A percentile compares a stretch with the other conserved stretches of the same genome.
These are phyloP conservation scores for Psammodynastes pulverulentus DNA, from an alignment of 2,113 vertebrate genomes.

Conservation along the genomic window DNA sequence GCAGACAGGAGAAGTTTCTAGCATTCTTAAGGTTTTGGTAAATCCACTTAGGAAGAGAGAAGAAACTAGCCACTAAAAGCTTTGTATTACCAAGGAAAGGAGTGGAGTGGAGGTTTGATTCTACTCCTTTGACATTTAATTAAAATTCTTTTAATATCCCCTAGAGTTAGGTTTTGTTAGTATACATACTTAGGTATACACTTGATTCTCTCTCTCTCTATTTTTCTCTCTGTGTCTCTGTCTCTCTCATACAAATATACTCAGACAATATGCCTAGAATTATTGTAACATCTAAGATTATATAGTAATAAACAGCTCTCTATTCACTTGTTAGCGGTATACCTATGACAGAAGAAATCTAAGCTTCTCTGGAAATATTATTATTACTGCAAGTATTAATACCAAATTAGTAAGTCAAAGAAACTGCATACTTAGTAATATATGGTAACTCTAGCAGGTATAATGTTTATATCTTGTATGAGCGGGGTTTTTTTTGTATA, in stretches of 20 bases:
- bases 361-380: neutral
- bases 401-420: neutral
- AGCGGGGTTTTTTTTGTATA: neutral
- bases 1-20: neutral
- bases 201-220: neutral
- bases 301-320: neutral
- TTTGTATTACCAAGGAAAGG: neutral
- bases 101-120: neutral
- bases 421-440: neutral
- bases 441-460: neutral
- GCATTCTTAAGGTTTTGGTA: neutral
- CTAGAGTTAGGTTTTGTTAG: neutral
- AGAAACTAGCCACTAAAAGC: neutral
- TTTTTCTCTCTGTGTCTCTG: neutral
- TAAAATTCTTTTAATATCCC: neutral
- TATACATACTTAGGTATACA: neutral
- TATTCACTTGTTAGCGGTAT: neutral
- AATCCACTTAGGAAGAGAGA: neutral
- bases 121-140: neutral
- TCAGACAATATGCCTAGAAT: neutral
- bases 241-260: neutral
- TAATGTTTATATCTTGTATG: neutral
- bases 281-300: neutral
- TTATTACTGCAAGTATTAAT: neutral
- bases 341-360: neutral